Conservation (phyloP, 2,888 invertebrate genomes). For the Trisateles emortualis region DNA sequence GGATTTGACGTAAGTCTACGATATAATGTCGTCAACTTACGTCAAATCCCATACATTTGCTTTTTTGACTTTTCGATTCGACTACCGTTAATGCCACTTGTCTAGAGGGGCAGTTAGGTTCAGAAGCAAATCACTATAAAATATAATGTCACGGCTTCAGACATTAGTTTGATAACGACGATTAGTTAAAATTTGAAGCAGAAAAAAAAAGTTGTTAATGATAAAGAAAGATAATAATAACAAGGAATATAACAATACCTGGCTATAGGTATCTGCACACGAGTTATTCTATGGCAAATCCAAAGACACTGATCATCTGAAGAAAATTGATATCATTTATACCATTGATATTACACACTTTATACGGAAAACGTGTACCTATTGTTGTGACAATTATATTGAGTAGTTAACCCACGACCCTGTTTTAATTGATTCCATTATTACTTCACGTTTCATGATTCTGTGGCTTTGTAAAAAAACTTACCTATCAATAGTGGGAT, state of each 20-base stretch:
- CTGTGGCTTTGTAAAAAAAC: background rate
- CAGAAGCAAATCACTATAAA: too few species aligned
- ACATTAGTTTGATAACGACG: too few species aligned
- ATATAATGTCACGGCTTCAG: too few species aligned
- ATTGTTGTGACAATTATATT: conserved; percentile 42
- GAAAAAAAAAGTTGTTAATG: too few species aligned
- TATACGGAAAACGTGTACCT: conserved; percentile 34
- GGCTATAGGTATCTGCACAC: background rate
- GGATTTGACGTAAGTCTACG: too few species aligned
- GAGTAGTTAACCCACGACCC: conserved; percentile 11
- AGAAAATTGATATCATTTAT: conserved; percentile 44
- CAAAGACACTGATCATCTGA: conserved; percentile 30
- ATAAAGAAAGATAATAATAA: too few species aligned
- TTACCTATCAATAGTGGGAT: background rate
- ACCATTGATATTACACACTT: conserved; percentile 24
- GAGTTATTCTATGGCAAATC: conserved; percentile 12
- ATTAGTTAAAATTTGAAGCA: too few species aligned
- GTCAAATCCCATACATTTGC: too few species aligned
- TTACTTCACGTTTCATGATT: conserved; percentile 1
- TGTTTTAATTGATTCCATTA: conserved; percentile 8
- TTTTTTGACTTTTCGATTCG: too few species aligned
- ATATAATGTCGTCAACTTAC: too few species aligned
- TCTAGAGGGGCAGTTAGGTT: too few species aligned
- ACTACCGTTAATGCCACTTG: too few species aligned
- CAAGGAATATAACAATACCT: conserved; percentile 19